Conservation (phyloP, 2,113 vertebrate species). For the Perognathus longimembris region DNA sequence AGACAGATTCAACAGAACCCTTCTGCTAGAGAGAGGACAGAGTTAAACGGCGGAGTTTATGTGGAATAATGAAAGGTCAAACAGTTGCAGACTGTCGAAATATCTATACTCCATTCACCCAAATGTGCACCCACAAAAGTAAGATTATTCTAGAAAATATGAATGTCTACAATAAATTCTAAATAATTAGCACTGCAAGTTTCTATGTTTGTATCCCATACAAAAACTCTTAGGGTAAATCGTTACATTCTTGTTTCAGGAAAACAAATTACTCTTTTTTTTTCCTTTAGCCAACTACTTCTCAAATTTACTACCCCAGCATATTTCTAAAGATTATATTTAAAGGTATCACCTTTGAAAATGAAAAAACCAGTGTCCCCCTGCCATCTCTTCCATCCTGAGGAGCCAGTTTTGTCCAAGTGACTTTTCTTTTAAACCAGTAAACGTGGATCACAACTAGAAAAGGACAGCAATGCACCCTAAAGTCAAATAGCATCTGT, state of each 20-base stretch:
- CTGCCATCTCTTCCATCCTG: accelerated
- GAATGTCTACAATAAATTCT: background rate
- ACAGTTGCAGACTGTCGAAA: background rate
- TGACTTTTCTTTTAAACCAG: background rate
- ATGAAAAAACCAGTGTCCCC: accelerated
- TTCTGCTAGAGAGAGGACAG: background rate
- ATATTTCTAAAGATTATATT: slow-evolving; percentile 31
- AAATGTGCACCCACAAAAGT: background rate
- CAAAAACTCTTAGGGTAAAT: background rate
- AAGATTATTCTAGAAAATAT: background rate
- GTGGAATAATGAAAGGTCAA: slow-evolving; percentile 5
- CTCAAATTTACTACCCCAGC: background rate
- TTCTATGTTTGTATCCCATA: background rate
- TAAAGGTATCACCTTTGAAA: background rate
- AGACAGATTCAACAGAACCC: background rate
- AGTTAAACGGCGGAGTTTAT: background rate
- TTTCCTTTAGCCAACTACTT: background rate
- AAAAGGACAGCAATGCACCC: background rate
- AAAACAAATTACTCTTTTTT: slow-evolving; percentile 5
- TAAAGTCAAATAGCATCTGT: background rate
- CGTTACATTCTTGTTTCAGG: background rate
- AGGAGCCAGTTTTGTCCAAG: background rate
- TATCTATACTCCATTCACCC: background rate
- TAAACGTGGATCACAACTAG: background rate
- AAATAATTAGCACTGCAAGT: background rate